These are phyloP conservation scores for Marronus borbonicus DNA, from an alignment of 2,888 invertebrate species.

Conservation along the genomic window DNA sequence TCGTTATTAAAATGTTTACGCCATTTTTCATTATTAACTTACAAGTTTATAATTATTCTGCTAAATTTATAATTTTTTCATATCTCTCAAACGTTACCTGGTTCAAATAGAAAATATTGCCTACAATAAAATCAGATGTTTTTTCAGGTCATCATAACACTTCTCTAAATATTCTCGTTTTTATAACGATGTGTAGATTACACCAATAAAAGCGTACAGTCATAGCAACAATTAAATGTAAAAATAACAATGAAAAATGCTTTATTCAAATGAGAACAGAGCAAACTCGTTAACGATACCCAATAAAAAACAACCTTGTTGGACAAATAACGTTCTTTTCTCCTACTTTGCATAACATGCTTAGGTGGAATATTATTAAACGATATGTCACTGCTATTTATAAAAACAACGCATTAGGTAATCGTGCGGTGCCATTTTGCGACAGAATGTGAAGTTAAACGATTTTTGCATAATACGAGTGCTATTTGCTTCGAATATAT, in stretches of 20 bases:
- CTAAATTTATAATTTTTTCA: no score
- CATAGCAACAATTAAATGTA: conserved; percentile 11
- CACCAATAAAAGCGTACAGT: background rate
- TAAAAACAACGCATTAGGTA: conserved; percentile 45
- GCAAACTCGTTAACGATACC: conserved; percentile 1
- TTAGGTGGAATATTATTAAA: conserved; percentile 48
- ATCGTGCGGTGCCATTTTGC: conserved; percentile 12
- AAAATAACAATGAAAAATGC: conserved; percentile 9
- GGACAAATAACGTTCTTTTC: conserved; percentile 1
- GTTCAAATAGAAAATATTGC: no score
- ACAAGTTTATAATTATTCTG: no score
- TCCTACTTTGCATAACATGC: conserved; percentile 48
- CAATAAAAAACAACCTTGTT: conserved; percentile 30
- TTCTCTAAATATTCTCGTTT: background rate
- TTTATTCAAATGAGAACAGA: conserved; percentile 20
- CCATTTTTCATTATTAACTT: no score
- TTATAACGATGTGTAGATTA: conserved; percentile 3
- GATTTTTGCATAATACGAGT: background rate
- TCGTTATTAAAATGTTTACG: no score
- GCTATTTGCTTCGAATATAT: no score
- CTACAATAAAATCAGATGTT: no score
- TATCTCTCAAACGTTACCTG: no score
- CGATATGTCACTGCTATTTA: conserved; percentile 50
- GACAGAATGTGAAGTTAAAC: background rate
- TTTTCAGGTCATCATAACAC: background rate